A percentile compares a stretch with the other conserved stretches of the same genome.
These are phyloP conservation scores for Pharmacophagus antenor DNA, from an alignment of 2,888 invertebrate species.

Conservation along the genomic window DNA sequence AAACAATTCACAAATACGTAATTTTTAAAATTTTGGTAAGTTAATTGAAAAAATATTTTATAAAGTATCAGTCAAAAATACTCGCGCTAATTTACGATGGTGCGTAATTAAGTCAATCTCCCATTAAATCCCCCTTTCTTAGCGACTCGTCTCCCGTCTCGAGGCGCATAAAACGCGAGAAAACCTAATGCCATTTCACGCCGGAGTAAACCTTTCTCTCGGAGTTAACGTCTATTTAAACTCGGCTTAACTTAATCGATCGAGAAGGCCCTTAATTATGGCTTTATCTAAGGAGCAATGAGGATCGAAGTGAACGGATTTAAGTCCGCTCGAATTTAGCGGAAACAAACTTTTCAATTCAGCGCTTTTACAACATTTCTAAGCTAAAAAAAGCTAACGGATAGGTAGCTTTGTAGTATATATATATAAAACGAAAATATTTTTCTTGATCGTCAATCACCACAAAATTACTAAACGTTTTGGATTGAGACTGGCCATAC, in stretches of 20 bases:
- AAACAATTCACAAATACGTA: no score
- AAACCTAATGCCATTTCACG: slow-evolving; percentile 81
- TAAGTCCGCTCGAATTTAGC: slow-evolving; percentile 59
- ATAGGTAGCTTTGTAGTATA: background rate
- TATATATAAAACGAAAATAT: background rate
- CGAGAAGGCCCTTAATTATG: slow-evolving; percentile 79
- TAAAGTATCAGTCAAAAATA: slow-evolving; percentile 73
- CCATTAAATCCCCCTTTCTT: slow-evolving; percentile 77
- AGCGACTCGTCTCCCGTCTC: slow-evolving; percentile 68
- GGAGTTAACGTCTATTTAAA: slow-evolving; percentile 80
- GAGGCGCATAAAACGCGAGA: slow-evolving; percentile 73
- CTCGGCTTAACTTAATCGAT: slow-evolving; percentile 80
- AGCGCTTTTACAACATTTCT: slow-evolving; percentile 38
- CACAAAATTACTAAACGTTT: background rate
- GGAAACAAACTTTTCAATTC: slow-evolving; percentile 40
- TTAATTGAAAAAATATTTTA: slow-evolving; percentile 50
- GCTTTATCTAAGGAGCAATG: slow-evolving; percentile 73
- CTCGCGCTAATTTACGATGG: slow-evolving; percentile 67
- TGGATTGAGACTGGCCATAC: no score
- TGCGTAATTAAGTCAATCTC: slow-evolving; percentile 76
- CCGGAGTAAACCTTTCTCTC: slow-evolving; percentile 79
- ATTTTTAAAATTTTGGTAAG: background rate
- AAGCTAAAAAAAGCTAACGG: slow-evolving; percentile 16
- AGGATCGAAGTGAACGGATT: slow-evolving; percentile 67
- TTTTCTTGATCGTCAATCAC: background rate